Evolutionary conservation across 92 coral and sea anemone genomes (phyloP).

Genomic region (Actinernus sp.): DNA sequence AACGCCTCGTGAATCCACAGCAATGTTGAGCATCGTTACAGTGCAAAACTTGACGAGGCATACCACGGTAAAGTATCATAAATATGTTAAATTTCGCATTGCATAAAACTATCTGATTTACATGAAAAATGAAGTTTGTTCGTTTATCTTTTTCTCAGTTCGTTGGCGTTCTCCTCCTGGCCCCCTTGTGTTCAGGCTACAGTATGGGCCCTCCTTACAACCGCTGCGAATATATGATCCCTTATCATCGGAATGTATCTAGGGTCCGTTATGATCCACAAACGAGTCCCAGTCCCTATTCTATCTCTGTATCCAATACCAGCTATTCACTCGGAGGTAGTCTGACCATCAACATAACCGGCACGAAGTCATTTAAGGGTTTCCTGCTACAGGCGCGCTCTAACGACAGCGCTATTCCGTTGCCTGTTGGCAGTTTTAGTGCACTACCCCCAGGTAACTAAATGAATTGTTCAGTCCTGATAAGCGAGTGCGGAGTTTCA

Average conservation of each 20-base stretch:
- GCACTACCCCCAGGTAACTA: too few species aligned
- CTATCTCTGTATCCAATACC: slow-evolving; percentile 35
- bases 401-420: slow-evolving; percentile 21
- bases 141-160: background rate
- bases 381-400: slow-evolving; percentile 58
- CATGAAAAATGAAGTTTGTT: background rate
- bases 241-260: background rate
- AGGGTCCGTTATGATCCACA: background rate
- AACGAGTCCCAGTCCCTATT: slow-evolving; percentile 27
- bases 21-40: too few species aligned
- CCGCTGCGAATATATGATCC: slow-evolving; percentile 45
- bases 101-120: too few species aligned
- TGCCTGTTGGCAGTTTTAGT: slow-evolving; percentile 67
- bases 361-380: slow-evolving; percentile 45
- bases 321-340: slow-evolving; percentile 48
- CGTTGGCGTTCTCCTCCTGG: background rate
- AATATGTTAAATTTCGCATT: too few species aligned
- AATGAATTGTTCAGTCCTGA: too few species aligned
- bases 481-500: too few species aligned
- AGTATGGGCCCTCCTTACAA: slow-evolving; percentile 40
- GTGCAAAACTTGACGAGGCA: too few species aligned
- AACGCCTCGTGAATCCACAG: too few species aligned
- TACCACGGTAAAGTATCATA: too few species aligned
- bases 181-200: background rate
- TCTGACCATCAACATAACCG: slow-evolving; percentile 48